phyloP scores from a whole-genome alignment of 2,888 invertebrate genomes.

The Mantis religiosa region DNA sequence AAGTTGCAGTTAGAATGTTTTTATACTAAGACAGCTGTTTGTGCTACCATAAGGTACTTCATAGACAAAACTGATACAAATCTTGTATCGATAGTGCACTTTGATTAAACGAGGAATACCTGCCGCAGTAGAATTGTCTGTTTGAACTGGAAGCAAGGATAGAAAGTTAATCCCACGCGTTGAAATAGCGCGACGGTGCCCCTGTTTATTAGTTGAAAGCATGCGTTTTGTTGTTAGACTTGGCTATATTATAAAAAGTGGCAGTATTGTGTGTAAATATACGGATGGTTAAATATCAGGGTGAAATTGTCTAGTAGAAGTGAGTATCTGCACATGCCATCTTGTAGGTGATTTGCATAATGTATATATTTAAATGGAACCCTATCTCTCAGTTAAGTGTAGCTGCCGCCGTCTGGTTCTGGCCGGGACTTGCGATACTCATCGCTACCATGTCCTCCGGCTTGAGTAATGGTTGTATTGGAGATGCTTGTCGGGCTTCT shows the following conservation, averaged over 20 bases:
- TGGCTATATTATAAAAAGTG: not conserved
- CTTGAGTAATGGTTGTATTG: constrained; percentile 3
- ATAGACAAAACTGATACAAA: too few species aligned
- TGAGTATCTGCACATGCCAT: constrained; percentile 10
- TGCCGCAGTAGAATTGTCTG: not conserved
- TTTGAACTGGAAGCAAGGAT: not conserved
- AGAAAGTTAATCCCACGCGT: not conserved
- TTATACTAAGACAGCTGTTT: too few species aligned
- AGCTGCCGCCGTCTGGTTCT: not conserved
- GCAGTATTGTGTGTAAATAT: constrained; percentile 25
- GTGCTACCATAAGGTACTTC: too few species aligned
- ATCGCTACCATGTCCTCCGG: not conserved
- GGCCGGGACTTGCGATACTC: not conserved
- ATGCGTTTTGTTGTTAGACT: constrained; percentile 14
- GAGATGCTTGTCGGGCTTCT: not conserved
- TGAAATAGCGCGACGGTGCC: not conserved
- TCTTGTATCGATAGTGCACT: not conserved
- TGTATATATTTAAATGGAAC: constrained; percentile 17
- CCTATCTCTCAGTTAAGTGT: not conserved
- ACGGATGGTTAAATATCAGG: constrained; percentile 1
- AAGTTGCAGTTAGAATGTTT: too few species aligned
- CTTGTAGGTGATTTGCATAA: constrained; percentile 21
- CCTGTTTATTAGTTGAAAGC: not conserved
- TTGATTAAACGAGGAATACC: not conserved
- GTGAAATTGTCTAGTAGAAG: constrained; percentile 11